Base-by-base conservation (phyloP, 2,797 vertebrate species). In the Trichosurus vulpecula region DNA sequence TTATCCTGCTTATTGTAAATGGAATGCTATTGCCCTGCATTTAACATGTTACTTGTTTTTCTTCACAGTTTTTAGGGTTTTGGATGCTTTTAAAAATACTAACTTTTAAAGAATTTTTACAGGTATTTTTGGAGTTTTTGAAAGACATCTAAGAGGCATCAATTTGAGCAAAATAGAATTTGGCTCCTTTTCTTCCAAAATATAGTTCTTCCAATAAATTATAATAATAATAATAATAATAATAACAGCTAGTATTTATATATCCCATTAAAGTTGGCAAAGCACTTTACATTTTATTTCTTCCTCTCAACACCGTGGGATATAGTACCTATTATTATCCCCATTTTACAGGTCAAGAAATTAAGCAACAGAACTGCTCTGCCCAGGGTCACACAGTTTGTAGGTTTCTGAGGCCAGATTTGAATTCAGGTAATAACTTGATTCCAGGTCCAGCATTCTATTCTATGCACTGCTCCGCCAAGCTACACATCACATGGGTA, bases 11-110 rank as follows among this genome's bases (percentile, higher is more conserved):
- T 74, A 29, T 30, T 47, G 9, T 89, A 25, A 87, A 41, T 93
- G 94, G 94, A 52, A 94, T 94, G 74, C 74, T 87, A n/a, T 93
- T 93, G 92, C 4, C 93, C 90, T 95, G 0, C 47, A 47, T 58
- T 91, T 6, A 66, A 2, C 95, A 56, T 95, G 11, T 95, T 96
- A 95, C 11, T 95, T 54, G 58, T 31, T 91, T 93, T 66, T 56
- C 35, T 91, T 95, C 57, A 3, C 92, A 58, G n/a, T 11, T 93
- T 94, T 61, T 94, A 92, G 94, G 93, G 31, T 95, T 58, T 56
- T 29, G 22, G 0, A 9, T 51, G 35, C 19, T 96, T 92, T 90
- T 74, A 31, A 52, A 93, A 95, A 95, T 87, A 54, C 27, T 35
- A 55, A 47, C 53, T 12, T 93, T 90, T 61, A 5, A 74, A 9